Evolutionary conservation across 2,797 vertebrate genomes (phyloP).

Genomic region (Siniperca undulata): DNA sequence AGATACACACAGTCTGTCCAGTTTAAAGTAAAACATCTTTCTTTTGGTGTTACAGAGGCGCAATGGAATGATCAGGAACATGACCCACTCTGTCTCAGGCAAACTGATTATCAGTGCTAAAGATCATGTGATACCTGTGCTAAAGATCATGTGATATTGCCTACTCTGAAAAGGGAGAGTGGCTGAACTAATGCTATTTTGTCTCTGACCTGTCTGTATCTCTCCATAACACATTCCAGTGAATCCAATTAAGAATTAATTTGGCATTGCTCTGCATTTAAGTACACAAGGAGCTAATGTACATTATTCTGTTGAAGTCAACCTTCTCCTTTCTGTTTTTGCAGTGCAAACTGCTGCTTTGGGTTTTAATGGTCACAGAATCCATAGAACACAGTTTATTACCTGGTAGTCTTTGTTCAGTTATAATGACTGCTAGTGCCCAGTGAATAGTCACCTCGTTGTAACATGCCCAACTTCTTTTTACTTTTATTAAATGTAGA

Average conservation of each 20-base stretch:
- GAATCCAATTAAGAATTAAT: conserved; percentile 25
- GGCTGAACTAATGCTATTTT: conserved; percentile 27
- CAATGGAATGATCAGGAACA: conserved; percentile 41
- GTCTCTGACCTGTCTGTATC: conserved; percentile 32
- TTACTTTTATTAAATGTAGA: conserved; percentile 30
- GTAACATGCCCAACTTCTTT: conserved; percentile 45
- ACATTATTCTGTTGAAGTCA: conserved; percentile 27
- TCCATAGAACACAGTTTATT: conserved; percentile 35
- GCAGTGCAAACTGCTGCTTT: conserved; percentile 13
- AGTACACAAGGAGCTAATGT: not conserved
- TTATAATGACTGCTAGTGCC: conserved; percentile 52
- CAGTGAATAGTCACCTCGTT: conserved; percentile 48
- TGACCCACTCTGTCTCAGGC: conserved; percentile 44
- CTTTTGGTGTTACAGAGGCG: conserved; percentile 39
- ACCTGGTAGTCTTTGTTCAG: conserved; percentile 50
- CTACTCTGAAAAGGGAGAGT: conserved; percentile 45
- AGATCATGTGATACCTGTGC: conserved; percentile 73
- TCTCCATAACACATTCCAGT: conserved; percentile 27
- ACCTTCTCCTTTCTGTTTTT: conserved; percentile 22
- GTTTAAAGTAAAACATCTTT: not conserved
- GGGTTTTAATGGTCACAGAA: conserved; percentile 21
- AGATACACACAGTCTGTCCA: not conserved
- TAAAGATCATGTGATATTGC: conserved; percentile 71
- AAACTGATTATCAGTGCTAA: conserved; percentile 73
- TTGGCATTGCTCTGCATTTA: not conserved